A percentile compares a stretch with the other conserved stretches of the same genome.
phyloP scores from a whole-genome alignment of 2,888 invertebrate species.

The Kryphioiulus occultus region DNA sequence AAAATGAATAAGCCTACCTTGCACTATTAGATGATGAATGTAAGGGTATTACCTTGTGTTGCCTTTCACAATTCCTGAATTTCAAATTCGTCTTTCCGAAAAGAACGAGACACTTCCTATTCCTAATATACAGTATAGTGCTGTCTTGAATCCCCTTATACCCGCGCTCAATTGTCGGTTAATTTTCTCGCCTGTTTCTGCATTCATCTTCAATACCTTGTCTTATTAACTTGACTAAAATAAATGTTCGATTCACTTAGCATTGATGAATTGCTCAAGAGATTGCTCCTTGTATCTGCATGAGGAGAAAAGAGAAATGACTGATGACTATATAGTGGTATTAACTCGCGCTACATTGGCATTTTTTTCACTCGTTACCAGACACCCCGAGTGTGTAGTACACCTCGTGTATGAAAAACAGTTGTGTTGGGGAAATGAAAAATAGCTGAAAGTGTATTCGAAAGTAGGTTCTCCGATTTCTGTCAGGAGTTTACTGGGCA shows the following conservation, averaged over 20 bases:
- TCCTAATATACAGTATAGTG: no score
- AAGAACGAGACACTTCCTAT: no score
- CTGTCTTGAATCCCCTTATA: neutral
- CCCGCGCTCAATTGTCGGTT: neutral
- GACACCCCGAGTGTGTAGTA: neutral
- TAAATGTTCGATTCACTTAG: neutral
- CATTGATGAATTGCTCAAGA: neutral
- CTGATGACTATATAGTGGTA: slow-evolving; percentile 4
- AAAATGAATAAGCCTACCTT: no score
- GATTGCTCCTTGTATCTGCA: neutral
- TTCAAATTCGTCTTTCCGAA: no score
- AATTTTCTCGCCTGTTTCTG: neutral
- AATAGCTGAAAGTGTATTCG: neutral
- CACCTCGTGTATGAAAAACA: neutral
- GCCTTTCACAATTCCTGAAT: no score
- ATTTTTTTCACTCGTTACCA: neutral
- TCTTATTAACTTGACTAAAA: neutral
- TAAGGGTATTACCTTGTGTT: no score
- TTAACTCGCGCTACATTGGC: neutral
- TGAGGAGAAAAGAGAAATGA: neutral
- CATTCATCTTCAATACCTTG: slow-evolving; percentile 23
- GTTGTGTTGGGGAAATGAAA: neutral
- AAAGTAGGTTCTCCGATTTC: neutral
- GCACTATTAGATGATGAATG: no score
- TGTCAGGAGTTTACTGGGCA: neutral